These are phyloP conservation scores for Protaetia brevitarsis DNA, from an alignment of 1,140 invertebrate species.

Conservation along the genomic window DNA sequence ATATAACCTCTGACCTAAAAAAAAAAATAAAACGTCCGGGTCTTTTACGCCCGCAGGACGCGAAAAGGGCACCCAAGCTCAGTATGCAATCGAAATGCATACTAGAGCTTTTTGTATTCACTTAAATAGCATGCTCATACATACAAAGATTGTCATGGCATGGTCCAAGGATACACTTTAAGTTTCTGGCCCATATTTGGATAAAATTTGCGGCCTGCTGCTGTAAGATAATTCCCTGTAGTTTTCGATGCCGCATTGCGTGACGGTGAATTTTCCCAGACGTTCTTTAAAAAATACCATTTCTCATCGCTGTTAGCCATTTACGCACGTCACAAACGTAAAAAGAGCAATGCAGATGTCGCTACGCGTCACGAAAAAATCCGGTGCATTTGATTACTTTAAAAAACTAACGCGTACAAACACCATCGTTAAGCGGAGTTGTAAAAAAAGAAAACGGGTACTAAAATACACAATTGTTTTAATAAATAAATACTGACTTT, in stretches of 20 bases:
- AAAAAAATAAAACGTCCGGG: slow-evolving; percentile 9
- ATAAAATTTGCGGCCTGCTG: slow-evolving; percentile 97
- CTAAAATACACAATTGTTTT: slow-evolving; percentile 5
- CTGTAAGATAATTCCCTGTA: slow-evolving; percentile 89
- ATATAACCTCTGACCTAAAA: slow-evolving; percentile 22
- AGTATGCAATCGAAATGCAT: slow-evolving; percentile 16
- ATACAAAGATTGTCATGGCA: slow-evolving; percentile 28
- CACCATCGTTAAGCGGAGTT: slow-evolving; percentile 20
- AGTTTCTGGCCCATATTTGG: slow-evolving; percentile 95
- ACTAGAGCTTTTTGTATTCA: slow-evolving; percentile 6
- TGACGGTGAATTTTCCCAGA: slow-evolving; percentile 82
- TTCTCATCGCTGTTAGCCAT: slow-evolving; percentile 60
- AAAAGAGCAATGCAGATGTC: slow-evolving; percentile 43
- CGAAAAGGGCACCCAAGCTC: neutral
- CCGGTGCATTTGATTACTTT: slow-evolving; percentile 33
- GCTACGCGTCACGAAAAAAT: slow-evolving; percentile 35
- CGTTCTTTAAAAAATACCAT: slow-evolving; percentile 95
- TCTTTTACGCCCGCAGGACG: neutral
- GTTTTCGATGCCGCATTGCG: slow-evolving; percentile 80
- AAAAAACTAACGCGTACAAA: slow-evolving; percentile 23
- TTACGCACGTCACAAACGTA: slow-evolving; percentile 44
- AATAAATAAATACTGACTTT: slow-evolving; percentile 26
- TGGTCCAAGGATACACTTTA: slow-evolving; percentile 75
- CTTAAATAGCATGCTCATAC: slow-evolving; percentile 33
- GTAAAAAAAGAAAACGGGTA: neutral